Evolutionary conservation across 2,888 invertebrate species (phyloP).

Genomic region (Digitonthophagus gazella): DNA sequence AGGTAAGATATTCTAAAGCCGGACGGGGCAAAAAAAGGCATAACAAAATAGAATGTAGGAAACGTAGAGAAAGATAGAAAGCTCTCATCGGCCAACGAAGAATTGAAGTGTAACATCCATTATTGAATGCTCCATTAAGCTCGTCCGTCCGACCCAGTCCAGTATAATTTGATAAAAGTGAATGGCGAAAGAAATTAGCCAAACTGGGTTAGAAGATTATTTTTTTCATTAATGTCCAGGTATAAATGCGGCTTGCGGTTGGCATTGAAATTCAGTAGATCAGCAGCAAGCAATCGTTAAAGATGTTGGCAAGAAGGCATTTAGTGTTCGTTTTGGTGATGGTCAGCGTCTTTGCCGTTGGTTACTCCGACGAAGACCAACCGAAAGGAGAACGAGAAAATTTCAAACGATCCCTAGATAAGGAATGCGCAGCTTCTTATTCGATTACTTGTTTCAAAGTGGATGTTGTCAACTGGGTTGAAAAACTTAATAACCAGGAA

Average conservation of each 20-base stretch:
- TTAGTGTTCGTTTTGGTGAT: slow-evolving; percentile 26
- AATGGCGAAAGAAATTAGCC: slow-evolving; percentile 16
- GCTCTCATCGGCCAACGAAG: slow-evolving; percentile 26
- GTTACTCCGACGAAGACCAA: not conserved
- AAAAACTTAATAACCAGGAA: slow-evolving; percentile 65
- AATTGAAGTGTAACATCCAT: slow-evolving; percentile 33
- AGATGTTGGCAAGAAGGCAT: slow-evolving; percentile 13
- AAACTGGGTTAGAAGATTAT: slow-evolving; percentile 17
- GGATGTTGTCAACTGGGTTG: slow-evolving; percentile 70
- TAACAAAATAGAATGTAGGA: slow-evolving; percentile 1
- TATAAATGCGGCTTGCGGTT: slow-evolving; percentile 28
- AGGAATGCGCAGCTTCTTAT: slow-evolving; percentile 57
- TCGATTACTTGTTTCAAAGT: slow-evolving; percentile 73
- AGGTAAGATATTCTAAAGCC: not conserved
- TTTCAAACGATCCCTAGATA: slow-evolving; percentile 39
- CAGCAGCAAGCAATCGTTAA: slow-evolving; percentile 4
- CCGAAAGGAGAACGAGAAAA: slow-evolving; percentile 11
- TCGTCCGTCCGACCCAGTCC: slow-evolving; percentile 34
- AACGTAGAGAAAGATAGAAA: not conserved
- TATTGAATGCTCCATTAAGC: slow-evolving; percentile 52
- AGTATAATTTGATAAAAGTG: slow-evolving; percentile 34
- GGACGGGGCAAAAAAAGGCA: slow-evolving; percentile 2
- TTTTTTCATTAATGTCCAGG: slow-evolving; percentile 24
- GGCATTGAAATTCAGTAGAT: slow-evolving; percentile 29
- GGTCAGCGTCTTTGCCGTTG: slow-evolving; percentile 14